These are phyloP conservation scores for Eristalinus sepulchralis DNA, from an alignment of 2,888 invertebrate species.

Conservation along the genomic window DNA sequence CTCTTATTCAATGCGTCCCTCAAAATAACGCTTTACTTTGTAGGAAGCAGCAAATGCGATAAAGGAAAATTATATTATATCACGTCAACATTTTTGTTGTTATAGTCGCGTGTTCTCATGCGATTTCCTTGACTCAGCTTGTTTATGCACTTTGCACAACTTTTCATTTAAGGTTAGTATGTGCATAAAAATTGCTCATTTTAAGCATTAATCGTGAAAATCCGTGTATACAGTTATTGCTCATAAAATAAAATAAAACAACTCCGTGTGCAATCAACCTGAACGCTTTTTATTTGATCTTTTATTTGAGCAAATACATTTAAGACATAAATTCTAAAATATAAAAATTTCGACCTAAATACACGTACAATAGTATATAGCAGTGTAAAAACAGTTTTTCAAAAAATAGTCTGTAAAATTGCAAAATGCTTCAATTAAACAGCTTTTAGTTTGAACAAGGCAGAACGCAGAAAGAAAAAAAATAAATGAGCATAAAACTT, in stretches of 20 bases:
- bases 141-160: no score
- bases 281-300: conserved; percentile 6
- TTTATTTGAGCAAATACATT: conserved; percentile 32
- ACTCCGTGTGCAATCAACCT: background rate
- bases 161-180: no score
- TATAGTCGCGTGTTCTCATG: no score
- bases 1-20: no score
- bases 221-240: background rate
- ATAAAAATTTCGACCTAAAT: conserved; percentile 17
- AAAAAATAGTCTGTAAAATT: conserved; percentile 10
- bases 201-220: background rate
- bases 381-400: background rate
- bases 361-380: conserved; percentile 8
- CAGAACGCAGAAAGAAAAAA: background rate
- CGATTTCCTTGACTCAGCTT: no score
- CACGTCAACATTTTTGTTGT: no score
- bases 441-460: conserved; percentile 22
- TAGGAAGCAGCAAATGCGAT: no score
- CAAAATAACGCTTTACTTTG: no score
- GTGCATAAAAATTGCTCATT: no score
- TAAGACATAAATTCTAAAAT: conserved; percentile 5
- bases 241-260: conserved; percentile 13
- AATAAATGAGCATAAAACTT: conserved; percentile 9
- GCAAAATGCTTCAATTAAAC: conserved; percentile 27
- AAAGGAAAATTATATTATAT: no score